Conservation (phyloP, 2,113 vertebrate genomes). For the Colaptes auratus region DNA sequence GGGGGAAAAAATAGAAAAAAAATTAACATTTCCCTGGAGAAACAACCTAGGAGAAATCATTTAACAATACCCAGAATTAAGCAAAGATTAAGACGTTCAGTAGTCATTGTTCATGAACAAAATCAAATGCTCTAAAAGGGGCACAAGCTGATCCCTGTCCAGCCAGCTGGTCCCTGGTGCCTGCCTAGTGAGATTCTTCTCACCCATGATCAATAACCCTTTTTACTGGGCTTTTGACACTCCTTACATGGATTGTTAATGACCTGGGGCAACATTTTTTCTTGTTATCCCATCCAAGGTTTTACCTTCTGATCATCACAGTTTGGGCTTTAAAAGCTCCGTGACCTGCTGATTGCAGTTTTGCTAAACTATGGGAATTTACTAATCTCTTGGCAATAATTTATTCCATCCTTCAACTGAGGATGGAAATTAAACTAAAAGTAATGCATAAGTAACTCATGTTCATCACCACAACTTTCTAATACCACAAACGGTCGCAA, state of each 20-base stretch:
- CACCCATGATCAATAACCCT: not conserved
- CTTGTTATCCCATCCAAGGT: not conserved
- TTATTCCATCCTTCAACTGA: not conserved
- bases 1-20: too few relatives aligned
- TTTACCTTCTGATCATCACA: not conserved
- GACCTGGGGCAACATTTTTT: not conserved
- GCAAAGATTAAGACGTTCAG: conserved; percentile 40
- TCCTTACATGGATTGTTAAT: not conserved
- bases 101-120: not conserved
- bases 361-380: not conserved
- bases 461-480: not conserved
- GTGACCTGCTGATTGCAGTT: not conserved
- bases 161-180: not conserved
- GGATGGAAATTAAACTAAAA: not conserved
- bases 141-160: fast-evolving
- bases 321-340: not conserved
- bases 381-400: not conserved
- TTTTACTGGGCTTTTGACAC: not conserved
- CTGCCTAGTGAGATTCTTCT: not conserved
- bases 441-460: not conserved
- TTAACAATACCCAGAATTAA: conserved; percentile 22
- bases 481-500: not conserved
- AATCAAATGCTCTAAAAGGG: not conserved
- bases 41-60: conserved; percentile 3
- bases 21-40: conserved; percentile 50